Base-by-base conservation (phyloP, 2,797 vertebrate species). In the Enteromius viviparus region DNA sequence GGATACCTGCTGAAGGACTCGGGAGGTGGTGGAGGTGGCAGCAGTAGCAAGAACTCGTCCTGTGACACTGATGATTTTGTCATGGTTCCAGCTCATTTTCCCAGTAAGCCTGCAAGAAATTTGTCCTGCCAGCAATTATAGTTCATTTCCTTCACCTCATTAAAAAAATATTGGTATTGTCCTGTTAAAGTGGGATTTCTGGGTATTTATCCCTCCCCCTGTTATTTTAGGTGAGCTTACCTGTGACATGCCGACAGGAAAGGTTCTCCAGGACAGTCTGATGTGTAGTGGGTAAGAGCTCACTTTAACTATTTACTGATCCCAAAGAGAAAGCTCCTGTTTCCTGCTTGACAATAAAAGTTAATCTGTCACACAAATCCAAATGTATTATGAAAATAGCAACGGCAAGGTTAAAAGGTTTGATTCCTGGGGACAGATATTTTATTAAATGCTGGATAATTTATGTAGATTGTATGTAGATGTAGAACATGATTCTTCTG, bases 61-160 rank as follows among this genome's bases (percentile, higher is more conserved):
- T 99, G 97, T 49, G 98, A 99, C 94, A 97, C 96, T 0, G 98
- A 99, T 1, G 98, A 99, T 92, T 99, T 99, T 12, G 98, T 99
- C 74, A 97, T 99, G 93, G 98, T 99, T 86, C 97, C 98, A 0
- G 97, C 96, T 85, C 96, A 97, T 91, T 96, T 97, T 86, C 94
- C 96, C 93, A 95, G 98, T 88, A 85, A 83, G 85, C 45, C 15
- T 32, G 14, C 29, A 1, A 45, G 21, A 51, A 53, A 37, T 34
- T 21, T 1, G 11, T 45, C 34, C 9, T 40, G 49, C 4, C 1
- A 32, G 42, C 37, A n/a, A 11, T 32, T 14, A 1, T 11, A 76
- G 1, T 71, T 14, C 7, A 12, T 75, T 42, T 75, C 14, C 23
- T 85, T 65, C 55, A 66, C 49, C 10, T 7, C 37, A 42, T 42